Percentiles rank a stretch among this genome's conserved stretches.
These are phyloP conservation scores for Melanotaenia duboulayi DNA, from an alignment of 2,113 vertebrate species.

Conservation along the genomic window DNA sequence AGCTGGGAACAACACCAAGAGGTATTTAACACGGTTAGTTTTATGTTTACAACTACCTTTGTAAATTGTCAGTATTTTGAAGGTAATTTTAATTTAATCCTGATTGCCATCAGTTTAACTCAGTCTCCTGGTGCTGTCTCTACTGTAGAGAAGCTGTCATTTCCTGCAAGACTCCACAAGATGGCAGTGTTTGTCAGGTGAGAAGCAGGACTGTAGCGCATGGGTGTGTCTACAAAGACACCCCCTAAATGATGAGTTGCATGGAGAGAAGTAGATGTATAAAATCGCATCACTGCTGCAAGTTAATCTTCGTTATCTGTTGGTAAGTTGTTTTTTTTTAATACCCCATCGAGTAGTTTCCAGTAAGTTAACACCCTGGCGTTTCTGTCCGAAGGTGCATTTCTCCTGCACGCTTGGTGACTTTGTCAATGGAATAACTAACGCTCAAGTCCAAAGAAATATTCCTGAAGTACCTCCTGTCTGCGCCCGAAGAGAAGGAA, in stretches of 20 bases:
- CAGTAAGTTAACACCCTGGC: no score
- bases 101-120: conserved; percentile 28
- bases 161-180: conserved; percentile 41
- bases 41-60: not conserved
- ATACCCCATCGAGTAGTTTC: no score
- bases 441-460: not conserved
- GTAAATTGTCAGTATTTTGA: not conserved
- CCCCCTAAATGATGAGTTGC: not conserved
- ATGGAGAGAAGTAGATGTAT: no score
- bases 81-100: conserved; percentile 6
- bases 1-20: not conserved
- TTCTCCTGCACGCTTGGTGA: no score
- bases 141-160: not conserved
- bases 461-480: not conserved
- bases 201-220: not conserved
- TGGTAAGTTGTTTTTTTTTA: no score
- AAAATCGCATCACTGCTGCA: not conserved
- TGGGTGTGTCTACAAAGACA: conserved; percentile 46
- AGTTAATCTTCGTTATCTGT: not conserved
- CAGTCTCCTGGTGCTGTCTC: not conserved
- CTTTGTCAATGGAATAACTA: no score
- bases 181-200: conserved; percentile 41
- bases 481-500: no score
- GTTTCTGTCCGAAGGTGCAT: no score
- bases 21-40: not conserved